These are phyloP conservation scores for Stichopus chloronotus DNA, from an alignment of 35 echinoderm and acorn worm species.

Conservation along the genomic window DNA sequence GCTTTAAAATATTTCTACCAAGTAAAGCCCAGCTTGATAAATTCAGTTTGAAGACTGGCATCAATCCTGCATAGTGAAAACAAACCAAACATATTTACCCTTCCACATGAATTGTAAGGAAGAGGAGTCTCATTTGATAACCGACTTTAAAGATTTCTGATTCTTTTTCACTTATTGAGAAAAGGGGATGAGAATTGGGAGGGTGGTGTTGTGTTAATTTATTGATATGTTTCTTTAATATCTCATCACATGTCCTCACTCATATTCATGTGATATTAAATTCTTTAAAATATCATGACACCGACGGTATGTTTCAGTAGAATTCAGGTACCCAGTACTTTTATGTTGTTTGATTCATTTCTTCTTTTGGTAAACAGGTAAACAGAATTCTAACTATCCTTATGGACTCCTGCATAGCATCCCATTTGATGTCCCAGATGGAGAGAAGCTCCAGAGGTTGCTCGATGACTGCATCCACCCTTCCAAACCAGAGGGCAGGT, in stretches of 20 bases:
- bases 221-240: not conserved
- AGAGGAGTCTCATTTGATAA: too few species aligned
- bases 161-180: not conserved
- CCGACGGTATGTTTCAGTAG: too few species aligned
- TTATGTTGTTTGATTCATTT: not conserved
- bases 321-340: not conserved
- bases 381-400: slow-evolving; percentile 27
- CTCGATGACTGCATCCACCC: slow-evolving; percentile 79
- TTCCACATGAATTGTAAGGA: too few species aligned
- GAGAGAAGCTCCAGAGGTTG: slow-evolving; percentile 48
- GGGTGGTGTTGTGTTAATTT: not conserved
- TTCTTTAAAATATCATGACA: too few species aligned
- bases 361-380: slow-evolving; percentile 26
- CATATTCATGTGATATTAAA: too few species aligned
- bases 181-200: not conserved
- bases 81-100: too few species aligned
- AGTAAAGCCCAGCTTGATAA: too few species aligned
- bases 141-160: too few species aligned
- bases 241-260: not conserved
- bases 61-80: too few species aligned
- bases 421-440: slow-evolving; percentile 62
- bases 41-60: too few species aligned
- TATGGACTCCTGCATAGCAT: slow-evolving; percentile 81
- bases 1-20: too few species aligned
- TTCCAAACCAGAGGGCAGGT: slow-evolving; percentile 60